A percentile compares a stretch with the other conserved stretches of the same genome.
These are phyloP conservation scores for Parapristionchus giblindavisi DNA, from an alignment of 2,888 invertebrate species.

Conservation along the genomic window DNA sequence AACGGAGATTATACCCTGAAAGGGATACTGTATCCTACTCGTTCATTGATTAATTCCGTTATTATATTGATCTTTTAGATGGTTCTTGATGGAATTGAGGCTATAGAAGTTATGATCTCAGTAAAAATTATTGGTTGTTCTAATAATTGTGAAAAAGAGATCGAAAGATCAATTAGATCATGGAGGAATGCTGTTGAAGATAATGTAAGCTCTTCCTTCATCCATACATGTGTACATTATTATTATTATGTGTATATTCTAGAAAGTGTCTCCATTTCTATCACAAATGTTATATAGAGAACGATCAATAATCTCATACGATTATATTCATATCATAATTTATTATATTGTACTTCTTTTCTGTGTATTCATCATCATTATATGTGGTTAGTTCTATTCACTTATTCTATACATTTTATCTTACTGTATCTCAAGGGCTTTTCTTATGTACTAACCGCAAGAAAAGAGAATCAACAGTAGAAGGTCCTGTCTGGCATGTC, in stretches of 20 bases:
- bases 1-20: slow-evolving; percentile 9
- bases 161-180: background rate
- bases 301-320: background rate
- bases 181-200: slow-evolving; percentile 1
- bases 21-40: background rate
- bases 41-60: background rate
- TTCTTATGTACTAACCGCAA: too few species aligned
- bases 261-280: slow-evolving; percentile 11
- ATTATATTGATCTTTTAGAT: background rate
- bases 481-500: too few species aligned
- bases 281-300: background rate
- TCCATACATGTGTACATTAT: too few species aligned
- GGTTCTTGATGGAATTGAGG: background rate
- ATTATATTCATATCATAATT: too few species aligned
- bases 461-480: too few species aligned
- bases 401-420: too few species aligned
- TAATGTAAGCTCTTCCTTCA: background rate
- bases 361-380: too few species aligned
- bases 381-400: too few species aligned
- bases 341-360: too few species aligned
- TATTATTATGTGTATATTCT: too few species aligned
- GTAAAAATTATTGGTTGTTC: slow-evolving; percentile 1
- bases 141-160: background rate
- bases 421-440: too few species aligned
- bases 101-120: slow-evolving; percentile 23